Evolutionary conservation across 2,888 invertebrate species (phyloP).

Genomic region (Dinocampus coccinellae): DNA sequence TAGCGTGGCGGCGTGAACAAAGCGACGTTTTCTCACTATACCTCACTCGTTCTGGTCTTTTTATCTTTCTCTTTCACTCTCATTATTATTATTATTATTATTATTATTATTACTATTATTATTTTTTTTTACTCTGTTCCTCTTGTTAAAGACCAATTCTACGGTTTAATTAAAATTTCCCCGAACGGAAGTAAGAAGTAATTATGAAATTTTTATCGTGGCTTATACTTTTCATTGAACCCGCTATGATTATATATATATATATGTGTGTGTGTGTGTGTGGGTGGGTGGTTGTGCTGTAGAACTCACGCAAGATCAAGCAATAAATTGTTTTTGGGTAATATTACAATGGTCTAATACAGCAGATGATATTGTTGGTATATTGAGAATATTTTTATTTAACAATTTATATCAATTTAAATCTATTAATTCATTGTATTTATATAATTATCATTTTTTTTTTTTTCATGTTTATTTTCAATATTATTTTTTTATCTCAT

Average conservation of each 20-base stretch:
- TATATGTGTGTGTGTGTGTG: no score
- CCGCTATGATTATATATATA: no score
- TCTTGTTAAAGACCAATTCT: constrained; percentile 55
- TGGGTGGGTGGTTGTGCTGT: constrained; percentile 36
- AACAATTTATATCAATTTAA: background rate
- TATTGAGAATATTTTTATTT: background rate
- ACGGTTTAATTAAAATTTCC: constrained; percentile 62
- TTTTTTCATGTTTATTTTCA: background rate
- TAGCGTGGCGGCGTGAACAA: constrained; percentile 30
- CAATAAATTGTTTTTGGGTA: constrained; percentile 62
- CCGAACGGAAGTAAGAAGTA: constrained; percentile 61
- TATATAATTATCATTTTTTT: background rate
- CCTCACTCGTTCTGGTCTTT: background rate
- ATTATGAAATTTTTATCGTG: constrained; percentile 63
- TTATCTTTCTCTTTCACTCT: background rate
- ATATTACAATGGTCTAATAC: constrained; percentile 58
- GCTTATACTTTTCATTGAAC: constrained; percentile 37
- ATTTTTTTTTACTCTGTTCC: constrained; percentile 36
- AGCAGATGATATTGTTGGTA: constrained; percentile 10
- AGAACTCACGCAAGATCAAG: constrained; percentile 55
- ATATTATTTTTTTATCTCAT: background rate
- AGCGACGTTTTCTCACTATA: constrained; percentile 21
- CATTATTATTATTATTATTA: no score
- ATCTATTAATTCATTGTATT: no score
- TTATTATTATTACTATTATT: no score